Evolutionary conservation across 2,797 vertebrate genomes (phyloP).

Genomic region (Uromys caudimaculatus): DNA sequence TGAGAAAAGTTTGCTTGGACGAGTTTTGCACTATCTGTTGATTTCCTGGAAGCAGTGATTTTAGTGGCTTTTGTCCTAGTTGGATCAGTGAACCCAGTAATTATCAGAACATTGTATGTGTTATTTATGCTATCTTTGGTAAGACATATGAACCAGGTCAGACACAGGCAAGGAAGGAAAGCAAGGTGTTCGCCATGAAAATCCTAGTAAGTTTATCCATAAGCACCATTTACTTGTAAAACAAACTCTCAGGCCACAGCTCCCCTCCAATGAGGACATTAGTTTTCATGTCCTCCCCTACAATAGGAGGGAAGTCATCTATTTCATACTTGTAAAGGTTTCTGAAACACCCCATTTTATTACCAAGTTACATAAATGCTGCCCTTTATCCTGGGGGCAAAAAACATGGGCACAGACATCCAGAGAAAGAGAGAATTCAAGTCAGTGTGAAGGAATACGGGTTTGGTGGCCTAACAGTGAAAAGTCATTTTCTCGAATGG

Average conservation of each 20-base stretch:
- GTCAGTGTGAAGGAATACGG: neutral
- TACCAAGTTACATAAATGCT: neutral
- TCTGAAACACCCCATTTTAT: neutral
- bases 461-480: neutral
- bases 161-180: neutral
- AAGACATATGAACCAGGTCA: neutral
- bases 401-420: neutral
- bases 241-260: neutral
- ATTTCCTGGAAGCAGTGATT: neutral
- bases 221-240: neutral
- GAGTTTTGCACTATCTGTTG: neutral
- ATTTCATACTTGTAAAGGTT: neutral
- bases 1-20: constrained; percentile 26
- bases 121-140: neutral
- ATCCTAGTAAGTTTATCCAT: neutral
- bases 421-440: neutral
- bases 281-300: neutral
- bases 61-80: constrained; percentile 10
- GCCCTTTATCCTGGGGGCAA: neutral
- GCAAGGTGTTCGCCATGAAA: neutral
- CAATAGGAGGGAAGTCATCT: neutral
- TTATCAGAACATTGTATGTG: neutral
- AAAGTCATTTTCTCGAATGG: neutral
- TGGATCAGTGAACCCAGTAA: neutral
- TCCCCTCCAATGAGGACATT: neutral